phyloP scores from a whole-genome alignment of 2,888 invertebrate genomes.

The Bombylius discolor region DNA sequence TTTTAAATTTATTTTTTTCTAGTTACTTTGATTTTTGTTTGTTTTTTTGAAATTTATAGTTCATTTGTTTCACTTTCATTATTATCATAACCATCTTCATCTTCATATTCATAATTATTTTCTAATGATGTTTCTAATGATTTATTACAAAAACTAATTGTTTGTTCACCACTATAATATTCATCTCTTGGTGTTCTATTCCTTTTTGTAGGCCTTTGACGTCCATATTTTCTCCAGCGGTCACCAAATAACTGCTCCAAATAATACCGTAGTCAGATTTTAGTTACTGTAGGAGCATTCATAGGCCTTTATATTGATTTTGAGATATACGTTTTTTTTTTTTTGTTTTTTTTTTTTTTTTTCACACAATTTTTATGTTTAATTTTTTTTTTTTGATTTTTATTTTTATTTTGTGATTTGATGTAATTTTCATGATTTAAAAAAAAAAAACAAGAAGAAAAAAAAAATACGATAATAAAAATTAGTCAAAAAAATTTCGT shows the following conservation, averaged over 20 bases:
- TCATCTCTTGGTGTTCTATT: slow-evolving; percentile 10
- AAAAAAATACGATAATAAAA: too few species aligned
- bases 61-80: slow-evolving; percentile 3
- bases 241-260: slow-evolving; percentile 57
- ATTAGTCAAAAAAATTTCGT: too few species aligned
- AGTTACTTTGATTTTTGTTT: background rate
- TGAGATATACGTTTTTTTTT: background rate
- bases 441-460: too few species aligned
- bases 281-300: slow-evolving; percentile 42
- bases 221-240: slow-evolving; percentile 42
- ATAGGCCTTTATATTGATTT: slow-evolving; percentile 4
- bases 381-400: background rate
- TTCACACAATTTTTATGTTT: background rate
- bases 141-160: slow-evolving; percentile 12
- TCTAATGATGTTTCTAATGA: slow-evolving; percentile 6
- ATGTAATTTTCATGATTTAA: too few species aligned
- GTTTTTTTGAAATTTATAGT: background rate
- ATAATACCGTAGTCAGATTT: slow-evolving; percentile 65
- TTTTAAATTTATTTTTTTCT: background rate
- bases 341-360: background rate
- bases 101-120: slow-evolving; percentile 4
- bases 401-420: background rate
- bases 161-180: slow-evolving; percentile 8
- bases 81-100: background rate
- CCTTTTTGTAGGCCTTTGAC: slow-evolving; percentile 17